A percentile compares a stretch with the other conserved stretches of the same genome.
These are phyloP conservation scores for Gallinago stenura DNA, from an alignment of 2,797 vertebrate genomes.

Conservation along the genomic window DNA sequence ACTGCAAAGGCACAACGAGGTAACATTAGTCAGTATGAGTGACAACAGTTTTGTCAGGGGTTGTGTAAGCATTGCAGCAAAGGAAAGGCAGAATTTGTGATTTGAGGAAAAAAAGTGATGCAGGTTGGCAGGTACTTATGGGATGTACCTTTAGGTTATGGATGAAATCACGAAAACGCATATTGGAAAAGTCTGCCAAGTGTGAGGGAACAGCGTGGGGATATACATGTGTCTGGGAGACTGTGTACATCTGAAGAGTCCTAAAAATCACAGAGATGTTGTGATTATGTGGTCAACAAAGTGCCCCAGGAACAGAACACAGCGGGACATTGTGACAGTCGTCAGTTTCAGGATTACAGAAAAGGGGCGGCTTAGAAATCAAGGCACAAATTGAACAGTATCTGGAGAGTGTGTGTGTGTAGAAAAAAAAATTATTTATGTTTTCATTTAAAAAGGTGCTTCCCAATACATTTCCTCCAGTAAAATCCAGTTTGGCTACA, in stretches of 20 bases:
- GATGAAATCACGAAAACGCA: background rate
- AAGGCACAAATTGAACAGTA: background rate
- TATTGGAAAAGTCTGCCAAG: background rate
- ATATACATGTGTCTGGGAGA: background rate
- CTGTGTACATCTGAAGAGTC: background rate
- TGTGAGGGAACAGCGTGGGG: background rate
- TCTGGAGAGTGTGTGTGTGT: too few species aligned
- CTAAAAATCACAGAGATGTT: background rate
- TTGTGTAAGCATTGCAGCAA: background rate
- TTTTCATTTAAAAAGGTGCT: background rate
- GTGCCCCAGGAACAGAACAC: background rate
- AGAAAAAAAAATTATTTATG: background rate
- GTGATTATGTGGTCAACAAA: background rate
- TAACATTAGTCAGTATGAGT: background rate
- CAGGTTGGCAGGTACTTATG: conserved; percentile 2
- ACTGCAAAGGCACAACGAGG: background rate
- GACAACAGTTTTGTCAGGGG: conserved; percentile 31
- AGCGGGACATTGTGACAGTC: background rate
- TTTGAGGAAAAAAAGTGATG: background rate
- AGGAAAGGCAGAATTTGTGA: conserved; percentile 20
- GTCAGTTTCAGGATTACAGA: background rate
- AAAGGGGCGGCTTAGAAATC: background rate
- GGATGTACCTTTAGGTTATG: background rate
- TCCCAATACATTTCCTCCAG: background rate
- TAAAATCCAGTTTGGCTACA: background rate